Percentiles rank a stretch among this genome's conserved stretches.
phyloP scores from a whole-genome alignment of 2,797 vertebrate genomes.

The Arvicola amphibius region DNA sequence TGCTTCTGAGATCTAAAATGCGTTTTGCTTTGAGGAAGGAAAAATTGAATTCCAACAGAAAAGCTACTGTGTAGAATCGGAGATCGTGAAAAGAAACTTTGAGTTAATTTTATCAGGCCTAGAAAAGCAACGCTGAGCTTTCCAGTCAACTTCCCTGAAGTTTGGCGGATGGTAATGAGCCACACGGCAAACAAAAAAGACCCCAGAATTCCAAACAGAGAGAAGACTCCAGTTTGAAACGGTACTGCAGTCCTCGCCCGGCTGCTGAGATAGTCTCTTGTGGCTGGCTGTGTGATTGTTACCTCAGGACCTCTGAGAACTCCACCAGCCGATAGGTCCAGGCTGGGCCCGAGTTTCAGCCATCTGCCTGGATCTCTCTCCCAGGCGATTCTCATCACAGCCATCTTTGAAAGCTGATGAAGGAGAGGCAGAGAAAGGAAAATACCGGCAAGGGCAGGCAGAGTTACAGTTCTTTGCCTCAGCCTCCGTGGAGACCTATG shows the following conservation, averaged over 20 bases:
- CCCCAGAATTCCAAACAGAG: background rate
- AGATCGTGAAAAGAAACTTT: conserved; percentile 32
- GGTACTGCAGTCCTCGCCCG: background rate
- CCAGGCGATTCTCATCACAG: background rate
- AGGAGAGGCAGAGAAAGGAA: background rate
- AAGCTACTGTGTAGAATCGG: conserved; percentile 4
- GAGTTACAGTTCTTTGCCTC: background rate
- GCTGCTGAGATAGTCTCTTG: background rate
- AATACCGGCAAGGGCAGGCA: fast-evolving
- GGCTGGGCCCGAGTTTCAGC: background rate
- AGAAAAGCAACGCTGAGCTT: background rate
- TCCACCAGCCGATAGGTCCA: background rate
- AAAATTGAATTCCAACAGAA: conserved; percentile 37
- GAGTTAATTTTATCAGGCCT: background rate
- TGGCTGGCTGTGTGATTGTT: too few species aligned
- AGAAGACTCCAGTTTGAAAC: background rate
- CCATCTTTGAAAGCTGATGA: background rate
- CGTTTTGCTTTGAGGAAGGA: conserved; percentile 36
- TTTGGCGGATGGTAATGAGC: background rate
- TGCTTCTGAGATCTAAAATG: conserved; percentile 20
- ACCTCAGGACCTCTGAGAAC: background rate
- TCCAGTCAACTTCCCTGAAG: background rate
- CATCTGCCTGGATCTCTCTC: background rate
- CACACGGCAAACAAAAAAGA: background rate
- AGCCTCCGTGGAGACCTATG: fast-evolving